Evolutionary conservation across 2,113 vertebrate genomes (phyloP), one percentile per base, ranked within the genome.

Genomic region (Bujurquina vittata): DNA sequence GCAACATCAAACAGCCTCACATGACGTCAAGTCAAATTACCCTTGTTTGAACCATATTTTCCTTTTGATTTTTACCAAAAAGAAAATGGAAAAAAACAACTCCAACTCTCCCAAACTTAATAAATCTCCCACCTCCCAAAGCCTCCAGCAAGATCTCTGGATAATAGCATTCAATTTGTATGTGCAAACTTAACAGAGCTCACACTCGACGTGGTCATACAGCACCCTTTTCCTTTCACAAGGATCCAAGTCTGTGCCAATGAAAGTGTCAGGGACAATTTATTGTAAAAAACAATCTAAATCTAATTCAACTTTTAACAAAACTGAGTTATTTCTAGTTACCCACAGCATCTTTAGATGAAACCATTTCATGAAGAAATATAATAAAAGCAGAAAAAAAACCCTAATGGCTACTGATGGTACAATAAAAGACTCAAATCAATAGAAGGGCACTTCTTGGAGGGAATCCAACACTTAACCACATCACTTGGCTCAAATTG

Each of bases 401-500:
- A 20, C 46, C 12, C 75, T 85, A 75, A 91, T 88, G 75, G 77
- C 62, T 83, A 63, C 65, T 89, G 89, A 92, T 88, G 43, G 88
- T 81, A 84, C 87, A 92, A 88, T 93, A 86, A 93, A 91, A 90
- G 77, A 75, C 35, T 88, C 61, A 79, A 69, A 93, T 93, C 91
- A 89, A 93, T 93, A 90, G 86, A 77, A 46, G 67, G 65, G 89
- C 88, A 82, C 57, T 91, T 88, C 23, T 87, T 93, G 92, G 93
- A 74, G 23, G 65, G 49, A 83, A 69, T 87, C 91, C 92, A 94
- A 82, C 72, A 12, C 77, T 89, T 57, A 79, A 33, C 63, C 80
- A 82, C 85, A 72, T 75, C 40, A 15, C 77, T 88, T 87, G 80
- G 83, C 86, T 87, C 73, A 52, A 88, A 80, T 58, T 5, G 12